These are phyloP conservation scores for Indicator maculatus DNA, from an alignment of 2,113 vertebrate genomes.

Conservation along the genomic window DNA sequence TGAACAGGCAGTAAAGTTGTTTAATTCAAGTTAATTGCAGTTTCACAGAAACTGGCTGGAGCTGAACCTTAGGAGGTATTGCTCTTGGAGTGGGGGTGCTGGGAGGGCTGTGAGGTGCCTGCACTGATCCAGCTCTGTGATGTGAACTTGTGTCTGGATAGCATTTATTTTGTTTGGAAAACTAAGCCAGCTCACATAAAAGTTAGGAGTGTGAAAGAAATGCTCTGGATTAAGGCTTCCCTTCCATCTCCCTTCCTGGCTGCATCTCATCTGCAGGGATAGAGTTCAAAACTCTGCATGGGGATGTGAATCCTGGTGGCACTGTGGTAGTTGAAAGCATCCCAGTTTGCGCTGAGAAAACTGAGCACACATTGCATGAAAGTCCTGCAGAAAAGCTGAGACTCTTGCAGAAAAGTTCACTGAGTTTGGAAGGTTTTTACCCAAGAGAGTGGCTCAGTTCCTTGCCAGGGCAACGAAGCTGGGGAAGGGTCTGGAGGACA, in stretches of 20 bases:
- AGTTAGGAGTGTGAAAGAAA: not conserved
- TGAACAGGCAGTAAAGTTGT: not conserved
- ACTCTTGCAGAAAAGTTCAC: not conserved
- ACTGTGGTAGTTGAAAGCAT: too few species aligned
- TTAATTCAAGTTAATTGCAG: not conserved
- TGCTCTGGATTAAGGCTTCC: not conserved
- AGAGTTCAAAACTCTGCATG: not conserved
- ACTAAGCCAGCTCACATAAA: not conserved
- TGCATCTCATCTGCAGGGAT: not conserved
- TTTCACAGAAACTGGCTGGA: not conserved
- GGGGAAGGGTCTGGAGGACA: too few species aligned
- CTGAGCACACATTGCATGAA: not conserved
- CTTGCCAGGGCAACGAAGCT: not conserved
- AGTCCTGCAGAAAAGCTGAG: not conserved
- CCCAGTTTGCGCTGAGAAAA: not conserved
- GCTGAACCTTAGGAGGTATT: not conserved
- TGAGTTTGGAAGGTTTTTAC: not conserved
- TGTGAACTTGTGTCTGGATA: not conserved
- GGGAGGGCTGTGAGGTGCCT: not conserved
- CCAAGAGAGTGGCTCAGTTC: not conserved
- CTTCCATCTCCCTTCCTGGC: not conserved
- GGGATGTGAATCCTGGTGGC: not conserved
- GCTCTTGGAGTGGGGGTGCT: not conserved
- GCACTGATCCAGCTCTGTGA: not conserved
- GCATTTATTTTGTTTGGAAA: not conserved